phyloP scores from a whole-genome alignment of 2,113 vertebrate genomes.

The Gambusia holbrooki region DNA sequence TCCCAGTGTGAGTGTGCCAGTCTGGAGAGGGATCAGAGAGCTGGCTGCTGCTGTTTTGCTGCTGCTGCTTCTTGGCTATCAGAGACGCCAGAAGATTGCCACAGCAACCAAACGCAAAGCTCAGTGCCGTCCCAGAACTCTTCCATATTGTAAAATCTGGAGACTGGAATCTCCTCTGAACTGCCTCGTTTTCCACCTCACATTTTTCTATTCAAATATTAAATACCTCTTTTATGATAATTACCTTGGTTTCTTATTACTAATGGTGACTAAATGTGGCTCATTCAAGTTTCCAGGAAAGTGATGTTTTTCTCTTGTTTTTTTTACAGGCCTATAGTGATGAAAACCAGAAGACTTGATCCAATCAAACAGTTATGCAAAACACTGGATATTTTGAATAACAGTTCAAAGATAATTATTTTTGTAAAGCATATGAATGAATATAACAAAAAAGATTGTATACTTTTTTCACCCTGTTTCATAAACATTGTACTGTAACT shows the following conservation, averaged over 20 bases:
- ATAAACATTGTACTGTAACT: constrained; percentile 72
- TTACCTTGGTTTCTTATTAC: constrained; percentile 70
- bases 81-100: constrained; percentile 57
- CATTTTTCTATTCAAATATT: constrained; percentile 75
- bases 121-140: constrained; percentile 50
- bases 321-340: constrained; percentile 80
- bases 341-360: constrained; percentile 63
- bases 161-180: constrained; percentile 47
- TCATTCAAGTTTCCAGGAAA: constrained; percentile 72
- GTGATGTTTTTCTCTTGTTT: constrained; percentile 73
- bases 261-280: constrained; percentile 72
- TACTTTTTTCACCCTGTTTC: constrained; percentile 80
- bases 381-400: constrained; percentile 81
- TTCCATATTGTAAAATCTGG: constrained; percentile 61
- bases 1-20: constrained; percentile 73
- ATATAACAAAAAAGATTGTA: constrained; percentile 71
- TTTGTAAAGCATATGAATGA: constrained; percentile 75
- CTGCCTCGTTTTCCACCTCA: constrained; percentile 73
- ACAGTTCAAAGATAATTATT: constrained; percentile 77
- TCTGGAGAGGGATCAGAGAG: constrained; percentile 72
- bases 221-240: constrained; percentile 70
- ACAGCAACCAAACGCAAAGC: constrained; percentile 69
- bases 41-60: constrained; percentile 37
- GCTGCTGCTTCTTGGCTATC: constrained; percentile 60
- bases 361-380: constrained; percentile 82